Conservation (phyloP, 2,888 invertebrate species). For the Fragum fragum region DNA sequence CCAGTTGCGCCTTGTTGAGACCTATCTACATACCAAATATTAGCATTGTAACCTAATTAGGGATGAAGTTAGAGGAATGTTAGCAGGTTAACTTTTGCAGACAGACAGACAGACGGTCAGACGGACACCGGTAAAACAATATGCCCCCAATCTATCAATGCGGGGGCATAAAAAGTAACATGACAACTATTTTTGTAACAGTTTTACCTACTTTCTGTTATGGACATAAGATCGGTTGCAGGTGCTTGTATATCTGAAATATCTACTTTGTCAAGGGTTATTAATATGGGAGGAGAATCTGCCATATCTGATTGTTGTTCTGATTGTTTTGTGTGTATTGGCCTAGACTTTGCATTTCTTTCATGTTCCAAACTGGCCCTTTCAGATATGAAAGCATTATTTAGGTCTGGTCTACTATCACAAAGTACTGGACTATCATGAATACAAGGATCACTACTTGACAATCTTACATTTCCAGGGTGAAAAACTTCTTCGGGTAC, state of each 20-base stretch:
- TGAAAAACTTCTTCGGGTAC: not conserved
- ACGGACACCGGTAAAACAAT: too few relatives aligned
- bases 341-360: not conserved
- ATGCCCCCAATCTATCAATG: too few relatives aligned
- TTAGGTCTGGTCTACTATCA: slow-evolving; percentile 54
- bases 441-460: slow-evolving; percentile 17
- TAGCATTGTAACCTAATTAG: too few relatives aligned
- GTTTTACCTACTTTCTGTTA: slow-evolving; percentile 48
- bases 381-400: slow-evolving; percentile 57
- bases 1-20: too few relatives aligned
- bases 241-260: slow-evolving; percentile 55
- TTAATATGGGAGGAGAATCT: not conserved
- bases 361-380: not conserved
- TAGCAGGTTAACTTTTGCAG: too few relatives aligned
- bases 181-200: slow-evolving; percentile 4
- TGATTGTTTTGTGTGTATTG: too few relatives aligned
- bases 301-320: not conserved
- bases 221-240: slow-evolving; percentile 34
- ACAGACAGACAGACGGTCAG: too few relatives aligned
- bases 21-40: too few relatives aligned
- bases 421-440: not conserved
- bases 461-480: not conserved
- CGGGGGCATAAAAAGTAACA: too few relatives aligned
- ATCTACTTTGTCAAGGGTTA: slow-evolving; percentile 32
- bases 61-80: too few relatives aligned